A percentile compares a stretch with the other conserved stretches of the same genome.
phyloP scores from a whole-genome alignment of 2,113 vertebrate genomes.

The Menura novaehollandiae region DNA sequence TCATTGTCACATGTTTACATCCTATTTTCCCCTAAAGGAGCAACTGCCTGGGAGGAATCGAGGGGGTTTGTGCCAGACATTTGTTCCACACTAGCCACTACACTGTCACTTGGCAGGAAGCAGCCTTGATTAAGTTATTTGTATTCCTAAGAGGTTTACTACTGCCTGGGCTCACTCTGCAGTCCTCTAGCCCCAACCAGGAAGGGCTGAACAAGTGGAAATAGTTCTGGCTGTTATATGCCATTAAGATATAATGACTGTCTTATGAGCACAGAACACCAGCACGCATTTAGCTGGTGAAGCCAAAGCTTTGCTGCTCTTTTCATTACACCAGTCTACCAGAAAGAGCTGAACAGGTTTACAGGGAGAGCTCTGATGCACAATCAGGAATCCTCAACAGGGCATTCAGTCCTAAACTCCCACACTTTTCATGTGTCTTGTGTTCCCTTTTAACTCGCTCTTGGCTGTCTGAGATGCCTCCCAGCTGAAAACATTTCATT shows the following conservation, averaged over 20 bases:
- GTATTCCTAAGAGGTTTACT: not conserved
- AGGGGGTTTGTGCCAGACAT: not conserved
- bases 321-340: not conserved
- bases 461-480: not conserved
- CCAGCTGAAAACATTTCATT: not conserved
- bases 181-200: not conserved
- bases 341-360: not conserved
- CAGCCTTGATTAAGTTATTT: not conserved
- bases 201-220: not conserved
- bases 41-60: not conserved
- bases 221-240: not conserved
- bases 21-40: not conserved
- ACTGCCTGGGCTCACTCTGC: not conserved
- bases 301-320: not conserved
- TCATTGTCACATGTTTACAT: not conserved
- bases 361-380: not conserved
- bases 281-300: not conserved
- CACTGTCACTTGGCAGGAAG: not conserved
- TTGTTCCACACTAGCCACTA: not conserved
- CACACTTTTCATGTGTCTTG: rapidly evolving
- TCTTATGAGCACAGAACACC: not conserved
- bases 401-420: not conserved
- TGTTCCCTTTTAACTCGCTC: not conserved
- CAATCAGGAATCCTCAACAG: not conserved
- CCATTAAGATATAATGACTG: not conserved